These are phyloP conservation scores for Hippolais icterina DNA, from an alignment of 2,113 vertebrate species.

Conservation along the genomic window DNA sequence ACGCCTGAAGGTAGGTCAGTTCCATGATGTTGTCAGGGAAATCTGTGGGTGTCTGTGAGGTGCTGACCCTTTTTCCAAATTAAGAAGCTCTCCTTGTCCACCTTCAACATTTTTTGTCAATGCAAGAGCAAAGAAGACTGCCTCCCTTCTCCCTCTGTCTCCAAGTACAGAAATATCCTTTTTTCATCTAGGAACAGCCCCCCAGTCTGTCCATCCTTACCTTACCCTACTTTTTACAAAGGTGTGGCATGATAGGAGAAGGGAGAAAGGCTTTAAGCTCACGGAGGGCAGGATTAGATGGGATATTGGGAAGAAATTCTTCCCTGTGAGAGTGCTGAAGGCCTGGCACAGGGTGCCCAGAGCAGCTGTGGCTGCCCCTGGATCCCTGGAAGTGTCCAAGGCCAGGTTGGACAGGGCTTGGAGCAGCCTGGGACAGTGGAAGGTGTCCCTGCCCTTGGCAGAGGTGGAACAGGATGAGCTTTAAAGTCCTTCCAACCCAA, in stretches of 20 bases:
- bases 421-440: not conserved
- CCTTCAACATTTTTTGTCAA: not conserved
- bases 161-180: not conserved
- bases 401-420: fast-evolving
- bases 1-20: not conserved
- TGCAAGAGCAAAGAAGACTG: not conserved
- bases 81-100: not conserved
- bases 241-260: not conserved
- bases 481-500: not conserved
- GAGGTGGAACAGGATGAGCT: fast-evolving
- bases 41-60: not conserved
- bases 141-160: not conserved
- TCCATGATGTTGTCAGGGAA: not conserved
- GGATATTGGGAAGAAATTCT: fast-evolving
- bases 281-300: not conserved
- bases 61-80: not conserved
- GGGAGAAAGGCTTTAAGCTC: not conserved
- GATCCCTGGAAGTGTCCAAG: not conserved
- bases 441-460: not conserved
- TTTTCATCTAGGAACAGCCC: not conserved
- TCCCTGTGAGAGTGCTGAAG: not conserved
- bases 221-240: not conserved
- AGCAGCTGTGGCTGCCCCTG: not conserved
- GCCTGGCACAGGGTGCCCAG: not conserved
- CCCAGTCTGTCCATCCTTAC: not conserved